A percentile compares a stretch with the other conserved stretches of the same genome.
Evolutionary conservation across 37 sponge, comb jelly and placozoan species (phyloP).

Genomic region (Diacarnus erythraeanus): DNA sequence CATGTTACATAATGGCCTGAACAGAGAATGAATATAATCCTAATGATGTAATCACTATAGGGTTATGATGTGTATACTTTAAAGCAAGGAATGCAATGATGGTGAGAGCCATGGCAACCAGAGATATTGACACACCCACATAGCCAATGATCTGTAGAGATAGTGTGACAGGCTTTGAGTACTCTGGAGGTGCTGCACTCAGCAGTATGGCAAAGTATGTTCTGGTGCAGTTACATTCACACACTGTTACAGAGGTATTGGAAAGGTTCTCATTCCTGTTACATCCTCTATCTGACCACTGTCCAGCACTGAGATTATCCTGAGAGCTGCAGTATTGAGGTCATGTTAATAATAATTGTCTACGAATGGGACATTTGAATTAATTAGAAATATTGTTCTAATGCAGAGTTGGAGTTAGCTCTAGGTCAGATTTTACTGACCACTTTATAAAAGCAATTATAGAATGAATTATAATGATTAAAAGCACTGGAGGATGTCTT

Average conservation of each 20-base stretch:
- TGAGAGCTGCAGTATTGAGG: too few relatives aligned
- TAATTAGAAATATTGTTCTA: too few relatives aligned
- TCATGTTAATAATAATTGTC: neutral
- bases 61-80: neutral
- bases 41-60: neutral
- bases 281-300: too few relatives aligned
- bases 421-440: too few relatives aligned
- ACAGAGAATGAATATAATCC: neutral
- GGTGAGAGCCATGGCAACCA: conserved; percentile 18
- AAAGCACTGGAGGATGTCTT: too few relatives aligned
- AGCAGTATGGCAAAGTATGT: conserved; percentile 76
- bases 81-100: conserved; percentile 2
- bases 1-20: conserved; percentile 54
- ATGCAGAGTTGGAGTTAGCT: too few relatives aligned
- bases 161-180: neutral
- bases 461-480: too few relatives aligned
- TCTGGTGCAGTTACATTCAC: conserved; percentile 57
- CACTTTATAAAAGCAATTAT: too few relatives aligned
- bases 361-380: too few relatives aligned
- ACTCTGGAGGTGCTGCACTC: conserved; percentile 9
- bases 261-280: too few relatives aligned
- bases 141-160: conserved; percentile 17
- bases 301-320: too few relatives aligned
- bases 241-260: too few relatives aligned
- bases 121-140: conserved; percentile 5